Evolutionary conservation across 2,113 vertebrate genomes (phyloP).

Genomic region (Phaethornis superciliosus): DNA sequence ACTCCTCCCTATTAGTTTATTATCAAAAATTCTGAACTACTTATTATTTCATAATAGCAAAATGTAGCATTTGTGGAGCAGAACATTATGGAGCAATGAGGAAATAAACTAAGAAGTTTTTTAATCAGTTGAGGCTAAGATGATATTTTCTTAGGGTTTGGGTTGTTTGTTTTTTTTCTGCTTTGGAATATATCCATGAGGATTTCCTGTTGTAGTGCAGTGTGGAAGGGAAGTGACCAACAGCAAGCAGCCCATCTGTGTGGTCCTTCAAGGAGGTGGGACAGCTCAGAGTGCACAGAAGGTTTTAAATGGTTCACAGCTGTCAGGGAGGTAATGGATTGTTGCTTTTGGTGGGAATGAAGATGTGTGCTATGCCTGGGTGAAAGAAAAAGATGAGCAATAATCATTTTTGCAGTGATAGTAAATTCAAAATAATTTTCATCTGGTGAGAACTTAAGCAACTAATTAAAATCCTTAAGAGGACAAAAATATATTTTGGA

Average conservation of each 20-base stretch:
- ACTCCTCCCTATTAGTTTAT: background rate
- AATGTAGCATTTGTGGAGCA: background rate
- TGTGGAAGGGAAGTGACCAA: background rate
- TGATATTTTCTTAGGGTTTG: background rate
- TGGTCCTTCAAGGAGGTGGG: background rate
- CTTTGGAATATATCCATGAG: background rate
- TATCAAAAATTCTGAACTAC: background rate
- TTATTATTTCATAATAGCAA: background rate
- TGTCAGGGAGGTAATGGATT: background rate
- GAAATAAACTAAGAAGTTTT: background rate
- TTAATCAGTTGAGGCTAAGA: background rate
- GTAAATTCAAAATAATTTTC: background rate
- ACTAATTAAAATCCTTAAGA: background rate
- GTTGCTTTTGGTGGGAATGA: background rate
- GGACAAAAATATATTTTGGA: background rate
- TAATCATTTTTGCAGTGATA: background rate
- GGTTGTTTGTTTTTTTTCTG: background rate
- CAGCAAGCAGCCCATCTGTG: background rate
- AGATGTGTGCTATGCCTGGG: background rate
- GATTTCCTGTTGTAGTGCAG: background rate
- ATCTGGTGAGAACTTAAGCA: background rate
- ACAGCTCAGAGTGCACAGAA: background rate
- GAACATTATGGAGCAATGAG: background rate
- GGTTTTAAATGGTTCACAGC: background rate
- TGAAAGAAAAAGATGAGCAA: background rate